phyloP scores from a whole-genome alignment of 92 coral and sea anemone species.

The Parazoanthus darwini region DNA sequence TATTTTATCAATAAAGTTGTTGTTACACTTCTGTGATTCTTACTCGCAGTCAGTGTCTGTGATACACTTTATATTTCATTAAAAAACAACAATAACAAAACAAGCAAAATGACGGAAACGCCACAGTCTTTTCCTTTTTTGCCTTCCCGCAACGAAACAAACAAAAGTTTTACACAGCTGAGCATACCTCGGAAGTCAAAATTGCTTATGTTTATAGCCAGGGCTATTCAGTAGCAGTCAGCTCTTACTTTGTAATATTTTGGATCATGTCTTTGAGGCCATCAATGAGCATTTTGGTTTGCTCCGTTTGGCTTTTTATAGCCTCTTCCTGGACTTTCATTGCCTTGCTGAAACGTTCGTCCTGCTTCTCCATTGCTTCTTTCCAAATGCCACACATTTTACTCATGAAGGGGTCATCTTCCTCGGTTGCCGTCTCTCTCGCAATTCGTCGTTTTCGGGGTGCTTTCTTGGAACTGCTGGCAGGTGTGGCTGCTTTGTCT shows the following conservation, averaged over 20 bases:
- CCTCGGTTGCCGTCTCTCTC: conserved; percentile 1
- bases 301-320: conserved; percentile 38
- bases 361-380: conserved; percentile 1
- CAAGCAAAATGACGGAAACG: conserved; percentile 19
- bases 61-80: background rate
- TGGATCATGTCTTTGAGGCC: conserved; percentile 38
- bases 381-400: conserved; percentile 8
- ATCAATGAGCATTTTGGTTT: conserved; percentile 26
- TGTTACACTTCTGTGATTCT: too few species aligned
- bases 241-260: conserved; percentile 10
- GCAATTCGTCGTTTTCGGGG: conserved; percentile 11
- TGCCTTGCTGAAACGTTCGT: conserved; percentile 12
- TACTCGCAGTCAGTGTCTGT: too few species aligned
- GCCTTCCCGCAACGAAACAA: conserved; percentile 23
- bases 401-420: conserved; percentile 6
- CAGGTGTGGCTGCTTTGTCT: conserved; percentile 19
- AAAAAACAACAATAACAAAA: background rate
- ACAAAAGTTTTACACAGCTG: conserved; percentile 21
- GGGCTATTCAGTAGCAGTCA: conserved; percentile 7
- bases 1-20: too few species aligned
- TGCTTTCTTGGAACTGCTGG: conserved; percentile 20
- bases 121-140: conserved; percentile 7
- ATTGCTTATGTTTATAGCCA: conserved; percentile 12
- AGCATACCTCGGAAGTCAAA: conserved; percentile 16
- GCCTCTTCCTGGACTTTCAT: conserved; percentile 26